These are phyloP conservation scores for Scaptomyza reducta DNA, from an alignment of 2,888 invertebrate genomes.

Conservation along the genomic window DNA sequence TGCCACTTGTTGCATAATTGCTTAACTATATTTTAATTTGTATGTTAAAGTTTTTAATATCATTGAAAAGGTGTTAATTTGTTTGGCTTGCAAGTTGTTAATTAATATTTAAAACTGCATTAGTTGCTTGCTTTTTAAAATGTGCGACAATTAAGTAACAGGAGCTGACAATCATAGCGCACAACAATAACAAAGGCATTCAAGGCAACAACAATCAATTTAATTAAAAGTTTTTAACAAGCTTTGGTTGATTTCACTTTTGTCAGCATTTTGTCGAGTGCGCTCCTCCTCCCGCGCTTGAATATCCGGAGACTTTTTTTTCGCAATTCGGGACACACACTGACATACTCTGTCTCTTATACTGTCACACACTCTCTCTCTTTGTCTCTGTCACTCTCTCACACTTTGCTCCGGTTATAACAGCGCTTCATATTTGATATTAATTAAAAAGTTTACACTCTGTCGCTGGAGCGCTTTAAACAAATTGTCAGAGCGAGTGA, in stretches of 20 bases:
- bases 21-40: too few species aligned
- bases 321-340: too few species aligned
- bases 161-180: background rate
- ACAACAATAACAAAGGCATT: conserved; percentile 22
- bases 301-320: conserved; percentile 42
- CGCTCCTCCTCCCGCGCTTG: conserved; percentile 15
- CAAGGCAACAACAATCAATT: conserved; percentile 71
- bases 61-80: background rate
- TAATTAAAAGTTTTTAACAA: conserved; percentile 79
- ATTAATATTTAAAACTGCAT: background rate
- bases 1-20: background rate
- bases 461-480: conserved; percentile 66
- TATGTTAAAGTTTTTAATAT: too few species aligned
- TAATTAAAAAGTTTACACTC: conserved; percentile 75
- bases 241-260: conserved; percentile 75
- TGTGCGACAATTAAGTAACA: conserved; percentile 21
- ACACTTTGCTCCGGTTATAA: conserved; percentile 39
- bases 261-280: conserved; percentile 49
- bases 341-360: too few species aligned
- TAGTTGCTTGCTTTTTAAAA: conserved; percentile 13
- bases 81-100: background rate
- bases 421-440: conserved; percentile 77
- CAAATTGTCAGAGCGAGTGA: conserved; percentile 65
- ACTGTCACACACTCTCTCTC: conserved; percentile 1
- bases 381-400: background rate